Conservation (phyloP, 2,888 invertebrate genomes). For the Napeogenes inachia region DNA sequence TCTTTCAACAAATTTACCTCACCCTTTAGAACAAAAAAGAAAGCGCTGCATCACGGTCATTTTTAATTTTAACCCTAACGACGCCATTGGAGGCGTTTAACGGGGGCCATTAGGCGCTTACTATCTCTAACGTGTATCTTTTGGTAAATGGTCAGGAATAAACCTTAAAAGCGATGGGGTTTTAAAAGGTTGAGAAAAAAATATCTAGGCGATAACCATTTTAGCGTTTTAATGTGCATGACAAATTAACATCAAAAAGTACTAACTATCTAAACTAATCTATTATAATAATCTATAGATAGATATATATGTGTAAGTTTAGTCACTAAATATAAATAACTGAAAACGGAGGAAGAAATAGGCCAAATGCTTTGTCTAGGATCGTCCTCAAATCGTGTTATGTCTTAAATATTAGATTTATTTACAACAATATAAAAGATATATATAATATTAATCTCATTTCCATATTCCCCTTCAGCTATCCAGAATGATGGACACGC, state of each 20-base stretch:
- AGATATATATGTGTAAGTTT: too few relatives aligned
- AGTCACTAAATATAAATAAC: too few relatives aligned
- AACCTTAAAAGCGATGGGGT: conserved; percentile 32
- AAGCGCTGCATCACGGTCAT: conserved; percentile 72
- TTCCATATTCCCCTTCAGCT: conserved; percentile 44
- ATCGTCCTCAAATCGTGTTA: too few relatives aligned
- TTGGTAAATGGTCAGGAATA: conserved; percentile 60
- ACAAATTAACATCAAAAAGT: too few relatives aligned
- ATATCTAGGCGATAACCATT: neutral
- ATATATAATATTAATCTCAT: conserved; percentile 39
- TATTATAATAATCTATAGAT: too few relatives aligned
- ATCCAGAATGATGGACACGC: conserved; percentile 60
- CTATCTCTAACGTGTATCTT: conserved; percentile 49
- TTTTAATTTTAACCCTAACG: conserved; percentile 75
- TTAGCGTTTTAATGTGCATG: neutral
- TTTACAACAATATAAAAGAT: neutral
- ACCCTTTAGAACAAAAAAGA: conserved; percentile 69
- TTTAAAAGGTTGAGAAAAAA: conserved; percentile 2
- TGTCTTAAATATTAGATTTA: too few relatives aligned
- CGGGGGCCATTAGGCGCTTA: conserved; percentile 60
- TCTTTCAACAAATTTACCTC: conserved; percentile 63
- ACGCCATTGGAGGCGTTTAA: conserved; percentile 70
- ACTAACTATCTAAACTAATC: too few relatives aligned
- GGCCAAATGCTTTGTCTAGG: too few relatives aligned
- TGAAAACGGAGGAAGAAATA: too few relatives aligned